These are phyloP conservation scores for Champsocephalus esox DNA, from an alignment of 2,797 vertebrate species.

Conservation along the genomic window DNA sequence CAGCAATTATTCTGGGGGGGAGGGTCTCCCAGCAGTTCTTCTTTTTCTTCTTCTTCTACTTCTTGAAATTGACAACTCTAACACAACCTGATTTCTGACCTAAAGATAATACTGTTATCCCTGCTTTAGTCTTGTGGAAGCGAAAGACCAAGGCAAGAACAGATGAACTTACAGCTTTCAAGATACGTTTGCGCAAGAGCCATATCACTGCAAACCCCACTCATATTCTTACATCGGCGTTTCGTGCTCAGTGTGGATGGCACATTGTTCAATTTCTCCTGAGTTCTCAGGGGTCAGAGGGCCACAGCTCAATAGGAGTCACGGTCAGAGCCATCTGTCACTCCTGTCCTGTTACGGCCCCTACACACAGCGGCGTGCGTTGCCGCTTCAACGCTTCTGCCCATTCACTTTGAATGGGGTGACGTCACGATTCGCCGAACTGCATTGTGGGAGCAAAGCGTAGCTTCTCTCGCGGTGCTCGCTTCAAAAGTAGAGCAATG, in stretches of 20 bases:
- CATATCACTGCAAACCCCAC: constrained; percentile 5
- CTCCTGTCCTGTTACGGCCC: neutral
- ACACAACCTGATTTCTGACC: constrained; percentile 2
- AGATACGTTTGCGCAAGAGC: neutral
- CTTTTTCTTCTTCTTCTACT: too few species aligned
- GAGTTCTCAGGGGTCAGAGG: constrained; percentile 14
- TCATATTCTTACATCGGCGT: constrained; percentile 25
- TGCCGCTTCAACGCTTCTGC: too few species aligned
- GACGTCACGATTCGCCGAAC: too few species aligned
- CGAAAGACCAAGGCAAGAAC: neutral
- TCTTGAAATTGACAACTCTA: neutral
- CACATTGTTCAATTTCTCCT: neutral
- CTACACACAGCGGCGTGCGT: too few species aligned
- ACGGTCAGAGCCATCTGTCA: constrained; percentile 12
- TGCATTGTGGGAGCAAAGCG: too few species aligned
- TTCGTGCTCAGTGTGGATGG: constrained; percentile 10
- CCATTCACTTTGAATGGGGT: too few species aligned
- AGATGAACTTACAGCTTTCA: constrained; percentile 5
- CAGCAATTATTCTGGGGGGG: neutral
- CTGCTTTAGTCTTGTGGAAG: constrained; percentile 23
- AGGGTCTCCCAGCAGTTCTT: too few species aligned
- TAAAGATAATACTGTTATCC: constrained; percentile 12
- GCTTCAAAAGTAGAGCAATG: too few species aligned
- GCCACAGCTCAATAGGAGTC: neutral
- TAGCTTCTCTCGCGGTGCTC: too few species aligned